These are phyloP conservation scores for Blastobasis adustella DNA, from an alignment of 2,888 invertebrate species.

Conservation along the genomic window DNA sequence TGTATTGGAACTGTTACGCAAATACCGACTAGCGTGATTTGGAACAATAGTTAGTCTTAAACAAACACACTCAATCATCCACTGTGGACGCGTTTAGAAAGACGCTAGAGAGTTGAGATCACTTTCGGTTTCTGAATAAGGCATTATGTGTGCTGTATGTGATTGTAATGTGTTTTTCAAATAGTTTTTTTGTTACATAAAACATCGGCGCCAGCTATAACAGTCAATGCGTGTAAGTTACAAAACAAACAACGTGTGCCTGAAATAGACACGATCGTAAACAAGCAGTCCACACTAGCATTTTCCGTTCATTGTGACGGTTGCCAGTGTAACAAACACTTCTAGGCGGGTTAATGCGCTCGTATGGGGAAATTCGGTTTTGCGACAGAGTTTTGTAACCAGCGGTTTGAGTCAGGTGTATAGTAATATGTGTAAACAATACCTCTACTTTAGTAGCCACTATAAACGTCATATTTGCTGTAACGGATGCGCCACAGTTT, in stretches of 20 bases:
- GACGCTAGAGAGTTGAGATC: too few relatives aligned
- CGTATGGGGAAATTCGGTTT: conserved; percentile 46
- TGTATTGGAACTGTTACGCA: conserved; percentile 4
- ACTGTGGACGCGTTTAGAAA: too few relatives aligned
- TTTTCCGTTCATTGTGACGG: conserved; percentile 25
- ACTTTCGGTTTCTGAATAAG: too few relatives aligned
- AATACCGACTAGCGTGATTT: not conserved
- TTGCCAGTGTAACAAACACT: conserved; percentile 28
- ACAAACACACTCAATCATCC: too few relatives aligned
- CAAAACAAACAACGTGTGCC: conserved; percentile 17
- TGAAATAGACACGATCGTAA: conserved; percentile 32
- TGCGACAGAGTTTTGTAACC: conserved; percentile 39
- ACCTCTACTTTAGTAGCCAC: not conserved
- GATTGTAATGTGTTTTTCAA: too few relatives aligned
- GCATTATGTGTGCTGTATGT: too few relatives aligned
- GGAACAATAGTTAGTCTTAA: too few relatives aligned
- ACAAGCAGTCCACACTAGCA: conserved; percentile 30
- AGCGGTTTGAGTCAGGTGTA: conserved; percentile 28
- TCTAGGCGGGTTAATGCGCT: conserved; percentile 42
- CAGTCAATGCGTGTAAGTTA: conserved; percentile 20
- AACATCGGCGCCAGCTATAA: too few relatives aligned
- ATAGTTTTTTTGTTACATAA: too few relatives aligned
- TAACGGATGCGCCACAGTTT: too few relatives aligned
- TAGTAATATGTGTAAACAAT: conserved; percentile 30
- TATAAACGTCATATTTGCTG: too few relatives aligned